Base-by-base conservation (phyloP, 2,797 vertebrate species). In the Borostomias antarcticus region DNA sequence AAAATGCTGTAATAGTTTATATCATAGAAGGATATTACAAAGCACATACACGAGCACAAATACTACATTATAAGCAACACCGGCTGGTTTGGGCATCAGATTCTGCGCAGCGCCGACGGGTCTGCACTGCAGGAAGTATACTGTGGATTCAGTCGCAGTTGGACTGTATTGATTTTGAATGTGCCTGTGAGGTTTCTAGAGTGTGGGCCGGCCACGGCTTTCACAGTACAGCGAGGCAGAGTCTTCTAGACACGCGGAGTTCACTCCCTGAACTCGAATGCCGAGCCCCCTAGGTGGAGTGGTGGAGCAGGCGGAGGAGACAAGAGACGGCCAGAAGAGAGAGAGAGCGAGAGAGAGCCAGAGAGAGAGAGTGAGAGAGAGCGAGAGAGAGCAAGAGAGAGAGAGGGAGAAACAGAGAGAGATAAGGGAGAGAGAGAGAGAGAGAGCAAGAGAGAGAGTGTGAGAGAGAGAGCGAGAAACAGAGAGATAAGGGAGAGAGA, bases 261-360 rank as follows among this genome's bases (percentile, higher is more conserved):
- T 30, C 64, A 78, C 69, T 71, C 62, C 68, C 71, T 54, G 32
- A 85, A 83, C 82, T 83, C 72, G 58, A 69, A n/a, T n/a, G n/a
- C n/a, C n/a, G n/a, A n/a, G 62, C 58, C 67, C 74, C 75, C 68
- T 56, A 47, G 32, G 75, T 68, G 21, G 23, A 57, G 45, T 32
- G 54, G 48, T 60, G 28, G 56, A 32, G 48, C 29, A 47, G 35
- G 62, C 52, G 62, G 37, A 63, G 56, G 19, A 19, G 15, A 23
- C 5, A 21, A 13, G 29, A 28, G 23, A 30, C 8, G n/a, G 13
- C 13, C 29, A 37, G 48, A 47, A 26, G 40, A 21, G 43, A 26
- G 33, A 47, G 40, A 37, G 5, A 56, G 58, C 64, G 53, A 68
- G 37, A 62, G 52, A 32, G 35, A 57, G 11, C 17, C 58, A 47